Conservation (phyloP, 2,888 invertebrate genomes). For the Orchesella flavescens region DNA sequence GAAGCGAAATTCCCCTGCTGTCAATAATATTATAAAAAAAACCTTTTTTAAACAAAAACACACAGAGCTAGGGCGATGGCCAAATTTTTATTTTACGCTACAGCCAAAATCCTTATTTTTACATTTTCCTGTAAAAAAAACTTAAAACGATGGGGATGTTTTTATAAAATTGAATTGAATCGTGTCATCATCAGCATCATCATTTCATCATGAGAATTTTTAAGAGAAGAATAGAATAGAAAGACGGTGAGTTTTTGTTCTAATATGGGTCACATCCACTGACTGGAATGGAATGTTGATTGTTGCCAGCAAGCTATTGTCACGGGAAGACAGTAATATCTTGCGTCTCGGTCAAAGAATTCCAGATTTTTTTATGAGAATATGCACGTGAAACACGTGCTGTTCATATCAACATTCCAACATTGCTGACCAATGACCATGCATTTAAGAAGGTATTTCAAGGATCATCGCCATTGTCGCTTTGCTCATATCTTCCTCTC, state of each 20-base stretch:
- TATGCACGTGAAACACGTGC: constrained; percentile 23
- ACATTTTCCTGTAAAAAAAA: not conserved
- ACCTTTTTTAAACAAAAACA: not conserved
- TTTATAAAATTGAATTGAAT: not conserved
- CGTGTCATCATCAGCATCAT: constrained; percentile 25
- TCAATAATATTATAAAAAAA: constrained; percentile 8
- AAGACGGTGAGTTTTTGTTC: not conserved
- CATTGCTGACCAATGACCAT: not conserved
- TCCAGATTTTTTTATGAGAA: constrained; percentile 27
- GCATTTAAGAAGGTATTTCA: not conserved
- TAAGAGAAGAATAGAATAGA: constrained; percentile 10
- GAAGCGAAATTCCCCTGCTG: constrained; percentile 46
- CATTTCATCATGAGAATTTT: not conserved
- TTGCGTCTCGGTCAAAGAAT: not conserved
- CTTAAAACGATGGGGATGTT: not conserved
- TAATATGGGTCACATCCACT: constrained; percentile 43
- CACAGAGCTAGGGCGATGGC: constrained; percentile 1
- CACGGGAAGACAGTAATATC: constrained; percentile 3
- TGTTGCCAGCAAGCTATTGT: not conserved
- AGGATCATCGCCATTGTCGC: too few relatives aligned
- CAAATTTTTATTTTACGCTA: not conserved
- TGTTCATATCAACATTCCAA: not conserved
- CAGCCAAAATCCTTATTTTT: not conserved
- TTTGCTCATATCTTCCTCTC: too few relatives aligned
- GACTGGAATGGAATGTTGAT: constrained; percentile 15